Evolutionary conservation across 2,797 vertebrate species (phyloP).

Genomic region (Brachyrhaphis roseni): DNA sequence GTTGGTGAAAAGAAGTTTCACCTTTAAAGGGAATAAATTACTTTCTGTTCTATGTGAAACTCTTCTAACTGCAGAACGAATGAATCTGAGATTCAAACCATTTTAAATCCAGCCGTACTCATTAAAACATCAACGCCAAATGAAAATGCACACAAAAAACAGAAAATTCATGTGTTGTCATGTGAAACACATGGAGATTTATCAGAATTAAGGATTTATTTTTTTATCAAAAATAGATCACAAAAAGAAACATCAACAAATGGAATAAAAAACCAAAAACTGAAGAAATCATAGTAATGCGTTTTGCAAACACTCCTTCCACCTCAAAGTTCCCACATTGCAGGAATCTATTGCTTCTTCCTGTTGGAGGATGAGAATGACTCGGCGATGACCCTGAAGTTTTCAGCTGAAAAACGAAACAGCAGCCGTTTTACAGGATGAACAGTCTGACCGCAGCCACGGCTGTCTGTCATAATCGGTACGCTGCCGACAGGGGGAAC

Average conservation of each 20-base stretch:
- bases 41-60: neutral
- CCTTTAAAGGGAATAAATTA: neutral
- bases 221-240: constrained; percentile 10
- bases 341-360: constrained; percentile 6
- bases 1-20: neutral
- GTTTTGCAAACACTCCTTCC: neutral
- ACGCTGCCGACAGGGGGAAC: neutral
- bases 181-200: neutral
- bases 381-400: neutral
- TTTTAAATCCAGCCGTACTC: neutral
- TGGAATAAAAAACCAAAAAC: neutral
- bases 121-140: neutral
- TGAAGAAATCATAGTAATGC: neutral
- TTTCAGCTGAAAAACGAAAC: neutral
- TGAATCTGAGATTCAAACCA: neutral
- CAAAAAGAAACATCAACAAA: constrained; percentile 1
- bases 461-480: neutral
- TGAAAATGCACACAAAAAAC: neutral
- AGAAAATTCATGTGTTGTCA: neutral
- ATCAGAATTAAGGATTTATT: constrained; percentile 5
- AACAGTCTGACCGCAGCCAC: neutral
- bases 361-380: neutral
- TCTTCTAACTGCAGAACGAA: neutral
- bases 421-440: neutral
- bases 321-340: neutral